These are phyloP conservation scores for Lasioglossum oenotherae DNA, from an alignment of 2,888 invertebrate species.

Conservation along the genomic window DNA sequence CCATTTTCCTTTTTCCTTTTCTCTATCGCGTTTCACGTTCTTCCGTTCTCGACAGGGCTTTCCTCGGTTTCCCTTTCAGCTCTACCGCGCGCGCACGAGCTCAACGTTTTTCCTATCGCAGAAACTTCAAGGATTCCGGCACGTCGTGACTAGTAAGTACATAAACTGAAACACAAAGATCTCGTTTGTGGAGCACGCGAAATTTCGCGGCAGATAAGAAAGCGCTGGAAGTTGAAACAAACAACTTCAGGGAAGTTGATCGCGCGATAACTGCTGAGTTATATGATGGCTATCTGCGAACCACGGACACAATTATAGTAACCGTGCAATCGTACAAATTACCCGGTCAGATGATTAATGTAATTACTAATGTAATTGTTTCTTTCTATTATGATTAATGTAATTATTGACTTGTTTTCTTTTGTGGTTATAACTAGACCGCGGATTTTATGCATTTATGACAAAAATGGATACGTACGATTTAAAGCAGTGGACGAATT, in stretches of 20 bases:
- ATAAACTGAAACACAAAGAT: constrained; percentile 11
- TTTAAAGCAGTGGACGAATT: too few species aligned
- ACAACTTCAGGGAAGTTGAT: neutral
- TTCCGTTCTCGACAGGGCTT: neutral
- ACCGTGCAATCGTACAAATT: too few species aligned
- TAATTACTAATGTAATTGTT: too few species aligned
- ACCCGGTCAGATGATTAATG: too few species aligned
- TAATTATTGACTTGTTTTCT: too few species aligned
- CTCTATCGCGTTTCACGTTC: neutral
- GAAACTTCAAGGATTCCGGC: neutral
- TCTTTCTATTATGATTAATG: too few species aligned
- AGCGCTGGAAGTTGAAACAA: neutral
- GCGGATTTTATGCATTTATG: too few species aligned
- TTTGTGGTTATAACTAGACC: too few species aligned
- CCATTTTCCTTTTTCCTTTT: neutral
- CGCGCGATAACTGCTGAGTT: neutral
- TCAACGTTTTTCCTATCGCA: neutral
- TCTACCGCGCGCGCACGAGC: neutral
- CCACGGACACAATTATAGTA: neutral
- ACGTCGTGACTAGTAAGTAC: neutral
- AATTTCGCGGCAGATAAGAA: neutral
- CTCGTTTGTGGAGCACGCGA: neutral
- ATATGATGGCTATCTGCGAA: neutral
- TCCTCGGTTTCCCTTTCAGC: neutral
- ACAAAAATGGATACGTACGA: too few species aligned